These are phyloP conservation scores for Chrysochloris asiatica DNA, from an alignment of 2,113 vertebrate genomes.

Conservation along the genomic window DNA sequence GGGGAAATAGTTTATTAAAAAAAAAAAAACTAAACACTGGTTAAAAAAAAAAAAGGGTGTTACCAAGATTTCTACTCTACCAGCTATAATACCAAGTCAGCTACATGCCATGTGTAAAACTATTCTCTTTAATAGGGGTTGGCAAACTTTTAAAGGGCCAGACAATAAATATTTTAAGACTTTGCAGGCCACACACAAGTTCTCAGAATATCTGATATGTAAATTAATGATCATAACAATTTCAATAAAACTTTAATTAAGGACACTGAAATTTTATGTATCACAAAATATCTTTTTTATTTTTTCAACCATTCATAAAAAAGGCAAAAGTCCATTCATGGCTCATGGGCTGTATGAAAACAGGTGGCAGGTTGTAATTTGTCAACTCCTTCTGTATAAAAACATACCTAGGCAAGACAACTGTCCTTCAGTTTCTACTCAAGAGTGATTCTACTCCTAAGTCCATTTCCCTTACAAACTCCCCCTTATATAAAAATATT, in stretches of 20 bases:
- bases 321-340: not conserved
- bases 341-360: not conserved
- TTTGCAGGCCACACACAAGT: not conserved
- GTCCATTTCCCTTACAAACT: slow-evolving; percentile 28
- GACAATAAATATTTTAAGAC: not conserved
- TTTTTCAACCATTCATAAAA: not conserved
- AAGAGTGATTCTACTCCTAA: slow-evolving; percentile 9
- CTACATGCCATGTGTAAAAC: not conserved
- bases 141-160: not conserved
- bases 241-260: not conserved
- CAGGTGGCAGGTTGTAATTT: not conserved
- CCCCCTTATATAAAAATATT: slow-evolving; percentile 45
- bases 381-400: not conserved
- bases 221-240: not conserved
- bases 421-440: not conserved
- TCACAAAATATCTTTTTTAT: not conserved
- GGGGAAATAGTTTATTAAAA: not conserved
- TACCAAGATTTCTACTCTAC: not conserved
- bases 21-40: not conserved
- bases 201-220: not conserved
- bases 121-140: not conserved
- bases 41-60: not conserved
- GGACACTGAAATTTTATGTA: not conserved
- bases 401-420: not conserved
- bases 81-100: not conserved